Percentiles rank a stretch among this genome's conserved stretches.
phyloP scores from a whole-genome alignment of 1,140 invertebrate genomes.

The Globodera rostochiensis region DNA sequence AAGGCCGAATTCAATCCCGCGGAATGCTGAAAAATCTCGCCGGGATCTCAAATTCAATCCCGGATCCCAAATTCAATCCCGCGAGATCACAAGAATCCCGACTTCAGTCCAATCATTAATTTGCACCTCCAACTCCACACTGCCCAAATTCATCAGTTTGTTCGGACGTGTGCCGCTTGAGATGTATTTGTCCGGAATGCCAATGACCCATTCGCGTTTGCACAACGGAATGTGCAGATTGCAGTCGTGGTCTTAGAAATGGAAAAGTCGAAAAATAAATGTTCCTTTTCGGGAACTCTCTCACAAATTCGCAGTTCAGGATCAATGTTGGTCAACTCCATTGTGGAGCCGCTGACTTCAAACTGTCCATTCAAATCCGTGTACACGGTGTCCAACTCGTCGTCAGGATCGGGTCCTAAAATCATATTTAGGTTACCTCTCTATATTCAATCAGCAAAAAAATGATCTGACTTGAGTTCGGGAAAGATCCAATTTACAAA shows the following conservation, averaged over 20 bases:
- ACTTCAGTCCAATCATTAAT: background rate
- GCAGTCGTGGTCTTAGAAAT: slow-evolving; percentile 57
- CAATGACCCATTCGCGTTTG: slow-evolving; percentile 64
- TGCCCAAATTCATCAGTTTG: slow-evolving; percentile 38
- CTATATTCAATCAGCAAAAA: too few species aligned
- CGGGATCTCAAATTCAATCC: too few species aligned
- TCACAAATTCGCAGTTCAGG: slow-evolving; percentile 36
- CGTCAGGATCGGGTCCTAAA: slow-evolving; percentile 63
- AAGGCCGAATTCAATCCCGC: too few species aligned
- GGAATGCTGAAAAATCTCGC: too few species aligned
- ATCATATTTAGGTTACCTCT: background rate
- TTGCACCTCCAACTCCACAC: slow-evolving; percentile 49
- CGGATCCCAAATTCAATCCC: background rate
- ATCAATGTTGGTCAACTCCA: slow-evolving; percentile 63
- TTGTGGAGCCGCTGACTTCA: slow-evolving; percentile 48
- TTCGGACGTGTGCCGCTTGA: slow-evolving; percentile 41
- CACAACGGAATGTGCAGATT: slow-evolving; percentile 61
- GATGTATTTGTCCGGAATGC: slow-evolving; percentile 64
- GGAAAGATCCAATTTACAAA: too few species aligned
- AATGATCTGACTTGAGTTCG: too few species aligned
- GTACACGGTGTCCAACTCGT: slow-evolving; percentile 51
- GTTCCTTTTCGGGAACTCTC: background rate
- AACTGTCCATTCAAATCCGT: slow-evolving; percentile 57
- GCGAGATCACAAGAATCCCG: too few species aligned
- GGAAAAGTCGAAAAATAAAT: background rate